Evolutionary conservation across 2,888 invertebrate species (phyloP).

Genomic region (Phortica magna): DNA sequence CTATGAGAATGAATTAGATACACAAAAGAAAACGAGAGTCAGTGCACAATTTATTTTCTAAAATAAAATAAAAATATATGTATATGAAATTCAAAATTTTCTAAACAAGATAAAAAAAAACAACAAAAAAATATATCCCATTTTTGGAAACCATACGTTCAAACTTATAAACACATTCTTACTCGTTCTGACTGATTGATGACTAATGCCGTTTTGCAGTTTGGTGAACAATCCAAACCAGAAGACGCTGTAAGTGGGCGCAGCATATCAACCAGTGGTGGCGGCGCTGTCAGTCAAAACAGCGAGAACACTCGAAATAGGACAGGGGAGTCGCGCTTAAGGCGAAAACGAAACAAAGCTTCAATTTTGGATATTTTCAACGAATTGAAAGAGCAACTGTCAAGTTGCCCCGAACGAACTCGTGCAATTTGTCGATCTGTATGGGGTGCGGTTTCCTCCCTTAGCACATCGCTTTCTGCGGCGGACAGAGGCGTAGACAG

Average conservation of each 20-base stretch:
- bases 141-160: not conserved
- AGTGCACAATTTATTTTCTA: not conserved
- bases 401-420: conserved; percentile 78
- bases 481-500: conserved; percentile 46
- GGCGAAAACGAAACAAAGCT: conserved; percentile 29
- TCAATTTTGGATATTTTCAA: conserved; percentile 77
- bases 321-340: not conserved
- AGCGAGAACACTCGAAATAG: not conserved
- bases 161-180: not conserved
- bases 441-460: conserved; percentile 74
- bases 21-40: conserved; percentile 6
- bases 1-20: conserved; percentile 5
- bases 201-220: not conserved
- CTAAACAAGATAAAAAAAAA: not conserved
- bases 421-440: conserved; percentile 74
- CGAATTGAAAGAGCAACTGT: conserved; percentile 77
- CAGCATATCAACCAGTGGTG: not conserved
- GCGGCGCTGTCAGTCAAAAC: not conserved
- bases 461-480: conserved; percentile 71
- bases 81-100: not conserved
- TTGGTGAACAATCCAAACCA: not conserved
- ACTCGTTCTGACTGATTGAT: not conserved
- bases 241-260: not conserved
- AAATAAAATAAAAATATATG: not conserved
- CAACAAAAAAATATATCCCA: not conserved